Percentiles rank a stretch among this genome's conserved stretches.
Conservation (phyloP, 2,113 vertebrate species). For the Cromileptes altivelis region DNA sequence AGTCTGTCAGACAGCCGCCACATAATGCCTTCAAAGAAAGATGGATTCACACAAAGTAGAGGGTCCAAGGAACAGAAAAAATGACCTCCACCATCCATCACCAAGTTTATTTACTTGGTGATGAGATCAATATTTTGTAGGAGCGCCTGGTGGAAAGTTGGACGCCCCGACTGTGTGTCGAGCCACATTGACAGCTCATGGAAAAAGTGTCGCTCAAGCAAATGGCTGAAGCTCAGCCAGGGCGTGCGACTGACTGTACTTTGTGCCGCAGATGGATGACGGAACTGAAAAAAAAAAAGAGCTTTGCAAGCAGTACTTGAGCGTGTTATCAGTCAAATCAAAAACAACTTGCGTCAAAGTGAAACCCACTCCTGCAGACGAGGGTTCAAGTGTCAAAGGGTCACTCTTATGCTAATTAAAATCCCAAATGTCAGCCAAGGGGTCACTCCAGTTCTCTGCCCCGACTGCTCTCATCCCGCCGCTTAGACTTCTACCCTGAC, state of each 20-base stretch:
- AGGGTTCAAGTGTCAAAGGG: conserved; percentile 46
- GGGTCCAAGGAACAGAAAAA: conserved; percentile 36
- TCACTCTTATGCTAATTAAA: conserved; percentile 49
- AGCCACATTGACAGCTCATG: conserved; percentile 54
- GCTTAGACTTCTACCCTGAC: conserved; percentile 20
- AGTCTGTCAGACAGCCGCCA: conserved; percentile 38
- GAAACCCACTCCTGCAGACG: conserved; percentile 51
- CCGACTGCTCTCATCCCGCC: neutral
- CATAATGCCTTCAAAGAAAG: conserved; percentile 39
- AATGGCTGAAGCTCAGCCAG: conserved; percentile 30
- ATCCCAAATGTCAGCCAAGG: conserved; percentile 75
- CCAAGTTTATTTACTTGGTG: conserved; percentile 47
- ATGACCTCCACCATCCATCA: conserved; percentile 57
- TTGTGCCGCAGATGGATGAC: conserved; percentile 42
- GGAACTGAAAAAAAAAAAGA: conserved; percentile 41
- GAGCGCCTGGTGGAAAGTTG: conserved; percentile 57
- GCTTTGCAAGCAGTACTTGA: conserved; percentile 49
- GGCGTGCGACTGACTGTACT: conserved; percentile 18
- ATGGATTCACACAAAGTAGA: conserved; percentile 46
- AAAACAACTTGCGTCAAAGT: conserved; percentile 48
- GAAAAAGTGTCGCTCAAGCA: conserved; percentile 50
- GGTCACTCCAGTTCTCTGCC: conserved; percentile 27
- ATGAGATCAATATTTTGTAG: conserved; percentile 63
- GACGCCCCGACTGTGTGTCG: conserved; percentile 15
- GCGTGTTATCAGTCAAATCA: conserved; percentile 52